These are phyloP conservation scores for Microtus ochrogaster DNA, from an alignment of 2,113 vertebrate species.

Conservation along the genomic window DNA sequence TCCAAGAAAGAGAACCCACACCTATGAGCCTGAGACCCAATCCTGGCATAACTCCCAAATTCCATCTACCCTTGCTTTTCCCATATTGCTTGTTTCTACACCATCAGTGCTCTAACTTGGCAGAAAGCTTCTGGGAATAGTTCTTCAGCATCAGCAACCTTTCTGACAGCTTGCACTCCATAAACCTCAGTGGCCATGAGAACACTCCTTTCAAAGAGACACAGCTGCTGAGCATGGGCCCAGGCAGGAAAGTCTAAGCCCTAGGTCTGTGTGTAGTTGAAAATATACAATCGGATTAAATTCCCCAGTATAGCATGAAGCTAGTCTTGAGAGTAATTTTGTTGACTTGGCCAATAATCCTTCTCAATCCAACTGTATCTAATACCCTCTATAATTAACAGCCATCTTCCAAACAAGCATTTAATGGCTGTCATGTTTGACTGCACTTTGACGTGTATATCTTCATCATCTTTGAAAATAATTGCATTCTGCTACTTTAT, in stretches of 20 bases:
- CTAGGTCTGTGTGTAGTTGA: not conserved
- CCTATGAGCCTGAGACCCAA: not conserved
- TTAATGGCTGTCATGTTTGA: slow-evolving; percentile 77
- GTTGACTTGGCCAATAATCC: slow-evolving; percentile 65
- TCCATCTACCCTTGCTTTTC: not conserved
- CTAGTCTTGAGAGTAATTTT: slow-evolving; percentile 55
- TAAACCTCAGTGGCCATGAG: not conserved
- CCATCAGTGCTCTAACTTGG: not conserved
- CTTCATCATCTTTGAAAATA: slow-evolving; percentile 70
- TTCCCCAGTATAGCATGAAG: not conserved
- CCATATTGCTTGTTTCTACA: not conserved
- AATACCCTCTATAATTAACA: slow-evolving; percentile 76
- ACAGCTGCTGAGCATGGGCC: not conserved
- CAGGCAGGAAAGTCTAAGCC: not conserved
- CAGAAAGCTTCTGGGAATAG: not conserved
- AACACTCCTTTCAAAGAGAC: not conserved
- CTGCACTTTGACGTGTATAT: slow-evolving; percentile 61
- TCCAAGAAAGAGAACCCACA: not conserved
- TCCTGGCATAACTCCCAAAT: not conserved
- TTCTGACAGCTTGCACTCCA: not conserved
- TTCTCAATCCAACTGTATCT: slow-evolving; percentile 71
- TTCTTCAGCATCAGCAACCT: slow-evolving; percentile 17
- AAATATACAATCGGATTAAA: not conserved
- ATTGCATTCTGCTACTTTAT: slow-evolving; percentile 50
- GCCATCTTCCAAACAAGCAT: slow-evolving; percentile 67